A percentile compares a stretch with the other conserved stretches of the same genome.
Conservation (phyloP, 2,113 vertebrate species). For the Maccullochella peelii region DNA sequence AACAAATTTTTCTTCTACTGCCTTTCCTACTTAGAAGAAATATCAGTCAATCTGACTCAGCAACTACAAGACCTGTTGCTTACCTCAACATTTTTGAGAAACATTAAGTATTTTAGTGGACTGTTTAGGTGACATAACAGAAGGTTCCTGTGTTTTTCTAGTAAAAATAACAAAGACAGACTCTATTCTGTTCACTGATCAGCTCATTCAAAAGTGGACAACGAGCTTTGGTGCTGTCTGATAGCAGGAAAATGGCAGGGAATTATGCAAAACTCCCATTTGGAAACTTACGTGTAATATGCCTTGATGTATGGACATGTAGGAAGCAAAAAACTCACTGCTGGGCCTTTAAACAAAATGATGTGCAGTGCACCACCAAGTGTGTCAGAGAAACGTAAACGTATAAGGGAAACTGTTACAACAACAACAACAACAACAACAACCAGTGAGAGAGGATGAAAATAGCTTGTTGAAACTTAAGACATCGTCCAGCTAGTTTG, state of each 20-base stretch:
- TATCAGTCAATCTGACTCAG: not conserved
- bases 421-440: conserved; percentile 18
- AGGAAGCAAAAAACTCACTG: not conserved
- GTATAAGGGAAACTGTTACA: conserved; percentile 18
- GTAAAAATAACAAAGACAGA: not conserved
- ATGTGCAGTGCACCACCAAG: not conserved
- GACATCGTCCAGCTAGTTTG: conserved; percentile 18
- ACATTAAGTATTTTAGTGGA: not conserved
- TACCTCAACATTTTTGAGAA: not conserved
- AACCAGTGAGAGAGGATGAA: conserved; percentile 24
- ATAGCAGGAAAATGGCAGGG: not conserved
- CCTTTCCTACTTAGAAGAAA: not conserved
- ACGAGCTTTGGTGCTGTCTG: not conserved
- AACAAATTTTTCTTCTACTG: not conserved
- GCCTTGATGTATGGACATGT: not conserved
- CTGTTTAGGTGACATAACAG: not conserved
- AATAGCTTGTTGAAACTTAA: conserved; percentile 74
- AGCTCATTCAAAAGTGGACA: not conserved
- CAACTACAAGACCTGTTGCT: not conserved
- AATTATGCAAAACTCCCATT: conserved; percentile 29
- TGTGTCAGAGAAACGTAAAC: conserved; percentile 24
- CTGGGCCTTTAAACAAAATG: not conserved
- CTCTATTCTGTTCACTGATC: not conserved
- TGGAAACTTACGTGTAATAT: not conserved
- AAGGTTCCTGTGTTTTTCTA: not conserved